Evolutionary conservation across 2,888 invertebrate genomes (phyloP).

Genomic region (Sphaerophoria rueppellii): DNA sequence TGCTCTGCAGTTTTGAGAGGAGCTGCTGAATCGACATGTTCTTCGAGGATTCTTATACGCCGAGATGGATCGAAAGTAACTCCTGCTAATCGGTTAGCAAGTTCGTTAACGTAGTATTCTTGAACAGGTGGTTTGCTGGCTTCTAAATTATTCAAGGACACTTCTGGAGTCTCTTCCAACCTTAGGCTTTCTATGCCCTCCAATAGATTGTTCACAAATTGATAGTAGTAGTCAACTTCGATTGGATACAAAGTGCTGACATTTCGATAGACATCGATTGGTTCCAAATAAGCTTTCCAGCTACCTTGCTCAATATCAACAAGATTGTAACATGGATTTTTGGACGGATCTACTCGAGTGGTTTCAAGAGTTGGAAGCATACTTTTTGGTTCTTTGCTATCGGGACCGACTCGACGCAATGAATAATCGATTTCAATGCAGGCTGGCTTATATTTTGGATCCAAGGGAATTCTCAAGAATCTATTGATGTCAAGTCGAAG

Average conservation of each 20-base stretch:
- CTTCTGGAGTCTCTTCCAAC: constrained; percentile 53
- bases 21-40: constrained; percentile 59
- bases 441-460: constrained; percentile 76
- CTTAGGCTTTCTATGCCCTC: constrained; percentile 73
- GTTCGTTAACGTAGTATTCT: background rate
- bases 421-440: constrained; percentile 78
- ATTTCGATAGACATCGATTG: constrained; percentile 86
- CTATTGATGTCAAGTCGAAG: constrained; percentile 81
- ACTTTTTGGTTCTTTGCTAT: constrained; percentile 76
- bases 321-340: constrained; percentile 21
- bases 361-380: constrained; percentile 77
- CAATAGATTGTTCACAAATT: constrained; percentile 83
- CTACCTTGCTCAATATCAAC: constrained; percentile 64
- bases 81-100: constrained; percentile 49
- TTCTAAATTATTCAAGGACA: constrained; percentile 14
- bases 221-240: constrained; percentile 88
- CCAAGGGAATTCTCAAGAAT: constrained; percentile 75
- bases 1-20: constrained; percentile 78
- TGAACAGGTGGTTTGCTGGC: constrained; percentile 30
- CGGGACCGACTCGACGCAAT: constrained; percentile 77
- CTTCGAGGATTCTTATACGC: constrained; percentile 75
- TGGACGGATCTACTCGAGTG: constrained; percentile 46
- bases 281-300: constrained; percentile 83
- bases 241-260: constrained; percentile 84
- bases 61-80: constrained; percentile 62